Conservation (phyloP, 2,797 vertebrate genomes). For the Ataeniobius toweri region DNA sequence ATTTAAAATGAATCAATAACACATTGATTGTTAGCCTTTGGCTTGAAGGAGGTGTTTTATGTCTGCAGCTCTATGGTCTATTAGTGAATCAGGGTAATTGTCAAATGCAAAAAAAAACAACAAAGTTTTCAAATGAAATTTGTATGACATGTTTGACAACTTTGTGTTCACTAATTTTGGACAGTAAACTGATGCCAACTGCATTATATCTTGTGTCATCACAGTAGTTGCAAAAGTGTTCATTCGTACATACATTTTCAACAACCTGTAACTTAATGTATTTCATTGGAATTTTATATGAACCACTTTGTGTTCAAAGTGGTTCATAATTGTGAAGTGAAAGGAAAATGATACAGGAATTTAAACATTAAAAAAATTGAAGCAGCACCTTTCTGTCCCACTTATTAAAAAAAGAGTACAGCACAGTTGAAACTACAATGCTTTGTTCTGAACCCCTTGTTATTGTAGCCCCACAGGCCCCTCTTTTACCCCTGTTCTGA, state of each 20-base stretch:
- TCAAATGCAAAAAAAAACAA: not conserved
- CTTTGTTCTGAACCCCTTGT: too few species aligned
- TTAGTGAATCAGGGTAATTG: not conserved
- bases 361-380: too few species aligned
- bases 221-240: slow-evolving; percentile 16
- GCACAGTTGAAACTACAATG: too few species aligned
- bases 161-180: not conserved
- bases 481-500: too few species aligned
- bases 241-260: not conserved
- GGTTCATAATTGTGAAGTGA: not conserved
- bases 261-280: not conserved
- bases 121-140: not conserved
- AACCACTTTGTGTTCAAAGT: too few species aligned
- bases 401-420: too few species aligned
- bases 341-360: not conserved
- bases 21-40: slow-evolving; percentile 11
- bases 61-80: not conserved
- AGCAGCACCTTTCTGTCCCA: too few species aligned
- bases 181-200: not conserved
- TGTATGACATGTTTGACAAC: not conserved
- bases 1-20: slow-evolving; percentile 37
- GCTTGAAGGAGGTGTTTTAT: slow-evolving; percentile 3
- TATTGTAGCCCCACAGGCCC: too few species aligned
- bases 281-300: not conserved
- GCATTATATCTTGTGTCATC: not conserved